phyloP scores from a whole-genome alignment of 2,797 vertebrate genomes.

The Sebastes flavidus region DNA sequence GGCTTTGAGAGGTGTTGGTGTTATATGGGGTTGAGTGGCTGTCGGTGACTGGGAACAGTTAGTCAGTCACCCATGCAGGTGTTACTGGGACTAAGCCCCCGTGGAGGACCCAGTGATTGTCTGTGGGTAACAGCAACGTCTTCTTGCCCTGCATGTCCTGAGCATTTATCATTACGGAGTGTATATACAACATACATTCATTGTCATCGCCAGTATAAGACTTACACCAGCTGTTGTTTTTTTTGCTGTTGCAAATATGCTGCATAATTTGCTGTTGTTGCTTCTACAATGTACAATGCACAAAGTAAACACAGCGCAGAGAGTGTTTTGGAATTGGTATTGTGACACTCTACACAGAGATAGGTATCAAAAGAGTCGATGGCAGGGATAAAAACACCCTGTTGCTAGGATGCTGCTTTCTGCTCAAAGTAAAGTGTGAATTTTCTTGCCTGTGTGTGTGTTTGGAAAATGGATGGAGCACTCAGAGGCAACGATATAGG shows the following conservation, averaged over 20 bases:
- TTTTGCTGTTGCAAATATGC: not conserved
- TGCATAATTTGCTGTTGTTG: not conserved
- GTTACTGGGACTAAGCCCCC: slow-evolving; percentile 17
- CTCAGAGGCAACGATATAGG: not conserved
- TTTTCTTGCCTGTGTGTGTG: not conserved
- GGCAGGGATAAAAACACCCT: not conserved
- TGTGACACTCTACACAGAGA: not conserved
- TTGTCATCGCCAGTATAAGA: not conserved
- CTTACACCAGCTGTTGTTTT: not conserved
- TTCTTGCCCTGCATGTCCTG: not conserved
- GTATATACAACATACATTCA: not conserved
- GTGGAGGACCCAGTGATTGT: not conserved
- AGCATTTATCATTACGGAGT: not conserved
- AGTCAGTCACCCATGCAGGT: slow-evolving; percentile 52
- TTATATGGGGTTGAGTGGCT: slow-evolving; percentile 42
- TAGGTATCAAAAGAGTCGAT: not conserved
- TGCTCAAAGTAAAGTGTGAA: not conserved
- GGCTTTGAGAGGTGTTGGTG: slow-evolving; percentile 40
- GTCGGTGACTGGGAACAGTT: slow-evolving; percentile 29
- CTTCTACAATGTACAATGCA: not conserved
- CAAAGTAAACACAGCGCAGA: not conserved
- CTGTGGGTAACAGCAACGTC: not conserved
- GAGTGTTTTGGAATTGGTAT: not conserved
- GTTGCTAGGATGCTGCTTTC: not conserved
- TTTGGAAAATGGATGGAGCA: not conserved